Conservation (phyloP, 2,797 vertebrate genomes). For the Cryptoprocta ferox region DNA sequence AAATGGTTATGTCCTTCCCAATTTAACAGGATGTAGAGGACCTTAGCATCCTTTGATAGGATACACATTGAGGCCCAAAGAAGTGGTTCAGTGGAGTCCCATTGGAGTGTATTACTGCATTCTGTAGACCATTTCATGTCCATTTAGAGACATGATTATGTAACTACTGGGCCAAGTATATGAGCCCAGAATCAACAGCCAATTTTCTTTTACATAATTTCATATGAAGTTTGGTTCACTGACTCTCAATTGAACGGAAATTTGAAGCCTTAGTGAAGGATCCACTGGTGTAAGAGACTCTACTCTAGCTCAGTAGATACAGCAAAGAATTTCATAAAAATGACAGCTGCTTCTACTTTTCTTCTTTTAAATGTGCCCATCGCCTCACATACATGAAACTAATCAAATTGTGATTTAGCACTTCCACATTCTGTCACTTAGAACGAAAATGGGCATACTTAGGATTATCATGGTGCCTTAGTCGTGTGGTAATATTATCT, state of each 20-base stretch:
- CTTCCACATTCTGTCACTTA: background rate
- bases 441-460: background rate
- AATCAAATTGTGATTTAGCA: background rate
- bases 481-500: background rate
- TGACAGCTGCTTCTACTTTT: background rate
- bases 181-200: background rate
- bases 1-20: background rate
- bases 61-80: background rate
- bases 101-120: background rate
- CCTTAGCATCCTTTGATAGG: background rate
- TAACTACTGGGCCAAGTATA: background rate
- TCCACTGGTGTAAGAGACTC: background rate
- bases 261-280: background rate
- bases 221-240: background rate
- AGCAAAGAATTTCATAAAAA: background rate
- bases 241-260: background rate
- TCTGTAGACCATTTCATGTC: background rate
- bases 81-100: background rate
- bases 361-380: background rate
- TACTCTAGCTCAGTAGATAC: background rate
- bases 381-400: background rate
- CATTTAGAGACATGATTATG: background rate
- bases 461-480: background rate
- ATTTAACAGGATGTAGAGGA: background rate
- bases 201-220: background rate